Evolutionary conservation across 2,797 vertebrate species (phyloP).

Genomic region (Threskiornis aethiopicus): DNA sequence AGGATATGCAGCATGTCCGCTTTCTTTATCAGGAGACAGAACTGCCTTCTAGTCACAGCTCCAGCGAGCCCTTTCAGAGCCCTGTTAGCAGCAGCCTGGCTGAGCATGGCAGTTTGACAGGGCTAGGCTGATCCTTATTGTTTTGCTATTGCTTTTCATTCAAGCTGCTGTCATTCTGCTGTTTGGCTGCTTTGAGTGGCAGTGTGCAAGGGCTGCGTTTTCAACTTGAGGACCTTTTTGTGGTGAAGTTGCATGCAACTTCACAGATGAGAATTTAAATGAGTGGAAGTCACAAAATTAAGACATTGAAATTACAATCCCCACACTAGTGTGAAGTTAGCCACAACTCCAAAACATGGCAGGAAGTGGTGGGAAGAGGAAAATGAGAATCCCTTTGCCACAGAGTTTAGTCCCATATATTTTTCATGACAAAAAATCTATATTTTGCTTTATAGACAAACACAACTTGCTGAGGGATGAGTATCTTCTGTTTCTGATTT

Average conservation of each 20-base stretch:
- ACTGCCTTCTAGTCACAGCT: not conserved
- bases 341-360: not conserved
- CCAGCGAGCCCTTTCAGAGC: not conserved
- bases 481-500: not conserved
- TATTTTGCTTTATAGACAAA: not conserved
- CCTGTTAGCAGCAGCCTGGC: not conserved
- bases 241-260: not conserved
- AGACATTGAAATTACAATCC: not conserved
- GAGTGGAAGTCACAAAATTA: not conserved
- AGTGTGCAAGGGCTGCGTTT: accelerated
- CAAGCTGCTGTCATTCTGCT: not conserved
- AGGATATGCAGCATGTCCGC: not conserved
- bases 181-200: not conserved
- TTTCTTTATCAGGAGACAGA: not conserved
- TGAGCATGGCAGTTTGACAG: not conserved
- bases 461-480: not conserved
- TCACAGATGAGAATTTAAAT: not conserved
- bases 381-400: not conserved
- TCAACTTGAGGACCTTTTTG: not conserved
- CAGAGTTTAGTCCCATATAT: not conserved
- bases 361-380: not conserved
- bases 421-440: not conserved
- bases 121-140: not conserved
- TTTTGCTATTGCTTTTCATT: not conserved
- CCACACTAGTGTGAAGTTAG: not conserved